A percentile compares a stretch with the other conserved stretches of the same genome.
These are phyloP conservation scores for Tyrophagus putrescentiae DNA, from an alignment of 1,140 invertebrate species.

Conservation along the genomic window DNA sequence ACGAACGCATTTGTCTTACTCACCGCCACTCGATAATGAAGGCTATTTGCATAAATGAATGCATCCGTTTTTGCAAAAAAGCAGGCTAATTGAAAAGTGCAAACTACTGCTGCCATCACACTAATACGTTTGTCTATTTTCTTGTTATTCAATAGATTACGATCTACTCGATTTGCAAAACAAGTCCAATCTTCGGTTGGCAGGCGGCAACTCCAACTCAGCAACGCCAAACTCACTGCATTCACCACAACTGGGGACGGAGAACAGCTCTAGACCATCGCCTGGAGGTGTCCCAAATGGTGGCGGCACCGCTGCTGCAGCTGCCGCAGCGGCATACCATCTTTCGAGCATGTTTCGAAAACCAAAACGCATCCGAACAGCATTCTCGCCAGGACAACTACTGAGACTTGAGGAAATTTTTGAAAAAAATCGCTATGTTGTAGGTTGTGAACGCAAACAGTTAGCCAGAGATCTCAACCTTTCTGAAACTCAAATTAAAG, in stretches of 20 bases:
- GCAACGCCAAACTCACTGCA: neutral
- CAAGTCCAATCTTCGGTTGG: slow-evolving; percentile 1
- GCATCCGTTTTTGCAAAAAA: too few species aligned
- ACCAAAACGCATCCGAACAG: slow-evolving; percentile 69
- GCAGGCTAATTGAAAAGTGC: too few species aligned
- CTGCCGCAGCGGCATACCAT: slow-evolving; percentile 2
- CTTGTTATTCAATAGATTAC: neutral
- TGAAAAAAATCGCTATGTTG: slow-evolving; percentile 88
- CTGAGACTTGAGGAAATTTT: slow-evolving; percentile 80
- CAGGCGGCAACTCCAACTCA: neutral
- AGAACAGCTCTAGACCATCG: neutral
- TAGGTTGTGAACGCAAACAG: slow-evolving; percentile 75
- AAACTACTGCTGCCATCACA: too few species aligned
- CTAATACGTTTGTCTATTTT: neutral
- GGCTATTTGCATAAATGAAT: slow-evolving; percentile 1
- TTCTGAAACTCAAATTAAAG: slow-evolving; percentile 87
- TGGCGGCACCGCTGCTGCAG: neutral
- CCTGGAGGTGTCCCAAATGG: neutral
- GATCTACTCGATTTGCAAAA: slow-evolving; percentile 1
- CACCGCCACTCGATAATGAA: slow-evolving; percentile 8
- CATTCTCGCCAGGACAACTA: slow-evolving; percentile 83
- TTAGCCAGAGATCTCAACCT: slow-evolving; percentile 70
- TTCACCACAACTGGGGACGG: neutral
- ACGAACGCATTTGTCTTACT: slow-evolving; percentile 5
- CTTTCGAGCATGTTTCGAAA: slow-evolving; percentile 14